These are phyloP conservation scores for Junco hyemalis DNA, from an alignment of 2,113 vertebrate species.

Conservation along the genomic window DNA sequence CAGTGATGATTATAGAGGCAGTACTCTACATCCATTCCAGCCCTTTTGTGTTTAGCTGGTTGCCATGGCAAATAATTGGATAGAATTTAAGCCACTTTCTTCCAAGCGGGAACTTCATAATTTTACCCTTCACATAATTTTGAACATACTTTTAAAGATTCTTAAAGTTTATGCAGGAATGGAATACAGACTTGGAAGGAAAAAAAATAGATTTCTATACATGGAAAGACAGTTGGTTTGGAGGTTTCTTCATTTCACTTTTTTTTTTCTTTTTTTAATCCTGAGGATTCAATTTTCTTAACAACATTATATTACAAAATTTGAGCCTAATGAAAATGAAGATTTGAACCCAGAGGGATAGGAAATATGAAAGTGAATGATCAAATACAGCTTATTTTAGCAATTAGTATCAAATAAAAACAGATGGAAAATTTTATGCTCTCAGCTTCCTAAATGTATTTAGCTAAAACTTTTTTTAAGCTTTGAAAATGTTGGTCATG, in stretches of 20 bases:
- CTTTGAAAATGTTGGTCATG: not conserved
- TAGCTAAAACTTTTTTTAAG: not conserved
- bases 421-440: not conserved
- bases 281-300: not conserved
- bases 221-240: not conserved
- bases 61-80: slow-evolving; percentile 96
- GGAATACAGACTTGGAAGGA: slow-evolving; percentile 34
- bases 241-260: not conserved
- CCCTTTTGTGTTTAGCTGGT: slow-evolving; percentile 91
- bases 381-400: not conserved
- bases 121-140: slow-evolving; percentile 86
- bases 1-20: slow-evolving; percentile 86
- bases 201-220: not conserved
- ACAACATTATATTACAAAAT: not conserved
- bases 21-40: slow-evolving; percentile 84
- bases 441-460: not conserved
- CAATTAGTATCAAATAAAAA: not conserved
- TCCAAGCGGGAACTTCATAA: slow-evolving; percentile 91
- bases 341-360: not conserved
- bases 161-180: slow-evolving; percentile 79
- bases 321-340: not conserved
- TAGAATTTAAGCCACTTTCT: slow-evolving; percentile 94
- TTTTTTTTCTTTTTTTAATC: not conserved
- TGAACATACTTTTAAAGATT: slow-evolving; percentile 83
- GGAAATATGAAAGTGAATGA: not conserved